Base-by-base conservation (phyloP, 2,888 invertebrate species). In the Drosophila siamana region DNA sequence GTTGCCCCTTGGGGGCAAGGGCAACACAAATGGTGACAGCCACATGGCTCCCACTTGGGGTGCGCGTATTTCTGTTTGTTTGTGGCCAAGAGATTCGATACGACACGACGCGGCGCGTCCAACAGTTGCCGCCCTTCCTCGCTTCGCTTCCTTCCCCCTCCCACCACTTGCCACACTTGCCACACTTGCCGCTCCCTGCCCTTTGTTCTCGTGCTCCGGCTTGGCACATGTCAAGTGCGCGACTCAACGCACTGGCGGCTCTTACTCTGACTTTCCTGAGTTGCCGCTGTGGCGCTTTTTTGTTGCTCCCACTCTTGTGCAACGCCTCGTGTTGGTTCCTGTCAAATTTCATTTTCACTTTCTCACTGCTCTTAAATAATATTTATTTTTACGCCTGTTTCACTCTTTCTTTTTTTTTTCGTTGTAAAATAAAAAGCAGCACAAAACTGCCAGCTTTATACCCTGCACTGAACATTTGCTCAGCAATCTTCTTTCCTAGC, bases 291-390 rank as follows among this genome's bases (percentile, higher is more conserved):
- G n/a, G n/a, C n/a, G n/a, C n/a, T n/a, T n/a, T 24, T 28, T 7
- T 28, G 8, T 9, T 28, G n/a, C 13, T n/a, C n/a, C 2, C 33
- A n/a, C 5, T 13, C 13, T 28, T 28, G 59, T 48, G 40, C 43
- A 66, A 47, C 30, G 72, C 55, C 46, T 55, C 50, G 47, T 61
- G 75, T 64, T 70, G 56, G 55, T 65, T 74, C 65, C 65, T 70
- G 80, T 80, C 84, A 80, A 80, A 80, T 69, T 73, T 74, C 70
- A 69, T 71, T 74, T 77, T 48, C 65, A 60, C 50, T 65, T 69
- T 59, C 47, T 48, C 40, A 24, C 55, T 51, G 66, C 67, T 76
- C 65, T 66, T 57, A 65, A 81, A 78, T 66, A 81, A 81, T 78
- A 81, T 78, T 78, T 74, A 60, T 54, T 67, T 67, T 68, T 16